Evolutionary conservation across 2,113 vertebrate species (phyloP).

Genomic region (Hiodon tergisus): DNA sequence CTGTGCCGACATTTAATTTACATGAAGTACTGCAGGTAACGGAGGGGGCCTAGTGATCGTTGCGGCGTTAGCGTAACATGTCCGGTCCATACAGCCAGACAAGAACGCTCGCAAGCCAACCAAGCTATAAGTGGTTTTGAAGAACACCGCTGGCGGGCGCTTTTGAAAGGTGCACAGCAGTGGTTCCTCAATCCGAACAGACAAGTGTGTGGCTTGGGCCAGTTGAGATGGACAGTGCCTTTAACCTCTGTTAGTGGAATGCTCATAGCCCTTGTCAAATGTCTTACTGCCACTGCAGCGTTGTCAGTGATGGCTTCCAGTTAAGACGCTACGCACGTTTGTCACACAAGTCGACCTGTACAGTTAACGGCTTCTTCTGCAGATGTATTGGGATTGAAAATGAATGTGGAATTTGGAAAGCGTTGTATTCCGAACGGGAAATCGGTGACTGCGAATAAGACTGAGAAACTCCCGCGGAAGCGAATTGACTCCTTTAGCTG

Average conservation of each 20-base stretch:
- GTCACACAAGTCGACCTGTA: too few species aligned
- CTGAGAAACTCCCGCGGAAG: too few species aligned
- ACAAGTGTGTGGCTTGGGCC: constrained; percentile 47
- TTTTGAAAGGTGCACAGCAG: neutral
- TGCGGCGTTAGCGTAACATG: neutral
- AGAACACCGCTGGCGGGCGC: constrained; percentile 33
- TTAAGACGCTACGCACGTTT: constrained; percentile 9
- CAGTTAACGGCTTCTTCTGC: too few species aligned
- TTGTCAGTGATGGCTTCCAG: constrained; percentile 44
- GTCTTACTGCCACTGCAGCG: constrained; percentile 35
- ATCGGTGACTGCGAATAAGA: neutral
- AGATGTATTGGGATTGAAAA: too few species aligned
- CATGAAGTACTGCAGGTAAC: too few species aligned
- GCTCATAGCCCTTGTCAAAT: constrained; percentile 34
- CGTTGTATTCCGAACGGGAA: neutral
- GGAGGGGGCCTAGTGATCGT: too few species aligned
- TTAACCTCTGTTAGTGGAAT: constrained; percentile 60
- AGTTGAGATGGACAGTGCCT: constrained; percentile 52
- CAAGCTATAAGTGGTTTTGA: constrained; percentile 22
- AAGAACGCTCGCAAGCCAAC: constrained; percentile 31
- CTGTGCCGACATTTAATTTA: too few species aligned
- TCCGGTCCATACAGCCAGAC: constrained; percentile 24
- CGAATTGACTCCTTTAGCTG: neutral
- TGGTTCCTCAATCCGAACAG: constrained; percentile 45
- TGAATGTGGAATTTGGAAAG: neutral